Evolutionary conservation across 2,797 vertebrate genomes (phyloP).

Genomic region (Percopsis omiscomaycus): DNA sequence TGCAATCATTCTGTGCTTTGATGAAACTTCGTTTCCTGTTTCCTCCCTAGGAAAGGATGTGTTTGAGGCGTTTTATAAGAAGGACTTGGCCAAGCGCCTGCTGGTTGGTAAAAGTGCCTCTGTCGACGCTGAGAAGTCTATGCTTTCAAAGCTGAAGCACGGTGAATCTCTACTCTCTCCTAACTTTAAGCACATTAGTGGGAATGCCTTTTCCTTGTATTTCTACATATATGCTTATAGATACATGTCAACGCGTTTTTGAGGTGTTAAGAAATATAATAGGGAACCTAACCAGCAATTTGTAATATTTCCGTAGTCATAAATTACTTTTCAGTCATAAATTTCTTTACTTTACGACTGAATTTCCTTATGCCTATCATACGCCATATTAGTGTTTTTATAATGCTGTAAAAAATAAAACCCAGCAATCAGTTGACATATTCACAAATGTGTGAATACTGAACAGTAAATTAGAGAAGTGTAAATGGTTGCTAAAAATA

Average conservation of each 20-base stretch:
- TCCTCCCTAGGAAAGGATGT: conserved; percentile 90
- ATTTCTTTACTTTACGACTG: no score
- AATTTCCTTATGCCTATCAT: no score
- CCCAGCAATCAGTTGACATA: not conserved
- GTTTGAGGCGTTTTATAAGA: conserved; percentile 99
- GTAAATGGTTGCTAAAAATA: no score
- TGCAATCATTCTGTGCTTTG: conserved; percentile 2
- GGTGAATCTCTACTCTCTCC: conserved; percentile 70
- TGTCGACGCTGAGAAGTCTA: conserved; percentile 99
- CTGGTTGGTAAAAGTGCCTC: conserved; percentile 98
- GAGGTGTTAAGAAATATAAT: no score
- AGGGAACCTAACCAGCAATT: not conserved
- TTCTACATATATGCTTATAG: not conserved
- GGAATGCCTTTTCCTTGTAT: not conserved
- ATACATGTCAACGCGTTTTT: not conserved
- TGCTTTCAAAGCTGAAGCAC: conserved; percentile 99
- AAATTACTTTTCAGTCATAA: not conserved
- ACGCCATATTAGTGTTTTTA: no score
- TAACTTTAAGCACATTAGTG: not conserved
- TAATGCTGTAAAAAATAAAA: not conserved
- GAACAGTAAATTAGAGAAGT: not conserved
- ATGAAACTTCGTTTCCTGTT: conserved; percentile 6
- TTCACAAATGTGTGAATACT: not conserved
- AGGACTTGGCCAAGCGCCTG: conserved; percentile 97
- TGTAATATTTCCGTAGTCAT: not conserved